phyloP scores from a whole-genome alignment of 53 echinoderm and acorn worm genomes.

The Temnopleurus reevesii region DNA sequence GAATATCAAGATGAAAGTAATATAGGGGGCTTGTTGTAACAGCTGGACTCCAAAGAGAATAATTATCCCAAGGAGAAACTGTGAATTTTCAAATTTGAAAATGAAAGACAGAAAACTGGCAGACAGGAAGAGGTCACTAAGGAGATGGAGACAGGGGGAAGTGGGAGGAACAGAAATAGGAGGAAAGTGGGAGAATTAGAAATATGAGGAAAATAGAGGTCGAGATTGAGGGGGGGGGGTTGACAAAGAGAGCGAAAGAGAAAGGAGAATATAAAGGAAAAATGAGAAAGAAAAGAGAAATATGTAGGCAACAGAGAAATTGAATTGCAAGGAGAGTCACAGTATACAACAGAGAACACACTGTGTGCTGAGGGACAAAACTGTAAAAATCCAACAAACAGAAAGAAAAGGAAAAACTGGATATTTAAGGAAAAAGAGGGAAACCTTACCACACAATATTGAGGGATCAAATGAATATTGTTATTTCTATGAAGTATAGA shows the following conservation, averaged over 20 bases:
- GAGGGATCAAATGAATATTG: no score
- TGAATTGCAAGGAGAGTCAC: neutral
- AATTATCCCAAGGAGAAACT: conserved; percentile 24
- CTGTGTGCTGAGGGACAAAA: no score
- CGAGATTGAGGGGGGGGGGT: neutral
- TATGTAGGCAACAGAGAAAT: neutral
- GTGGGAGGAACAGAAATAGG: neutral
- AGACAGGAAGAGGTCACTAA: neutral
- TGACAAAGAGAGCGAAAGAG: neutral
- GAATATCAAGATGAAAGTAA: neutral
- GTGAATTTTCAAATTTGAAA: neutral
- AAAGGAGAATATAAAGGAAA: neutral
- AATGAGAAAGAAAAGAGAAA: neutral
- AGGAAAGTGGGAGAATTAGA: neutral
- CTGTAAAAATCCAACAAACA: no score
- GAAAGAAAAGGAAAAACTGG: no score
- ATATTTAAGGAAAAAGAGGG: no score
- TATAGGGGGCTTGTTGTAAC: conserved; percentile 19
- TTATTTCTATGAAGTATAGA: no score
- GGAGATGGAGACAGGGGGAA: neutral
- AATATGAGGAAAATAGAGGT: neutral
- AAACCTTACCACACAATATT: no score
- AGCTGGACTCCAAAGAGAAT: conserved; percentile 2
- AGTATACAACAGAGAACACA: neutral
- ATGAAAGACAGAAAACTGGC: neutral